Evolutionary conservation across 2,113 vertebrate genomes (phyloP), one percentile per base, ranked within the genome.

Genomic region (Ophthalmolycus amberensis): DNA sequence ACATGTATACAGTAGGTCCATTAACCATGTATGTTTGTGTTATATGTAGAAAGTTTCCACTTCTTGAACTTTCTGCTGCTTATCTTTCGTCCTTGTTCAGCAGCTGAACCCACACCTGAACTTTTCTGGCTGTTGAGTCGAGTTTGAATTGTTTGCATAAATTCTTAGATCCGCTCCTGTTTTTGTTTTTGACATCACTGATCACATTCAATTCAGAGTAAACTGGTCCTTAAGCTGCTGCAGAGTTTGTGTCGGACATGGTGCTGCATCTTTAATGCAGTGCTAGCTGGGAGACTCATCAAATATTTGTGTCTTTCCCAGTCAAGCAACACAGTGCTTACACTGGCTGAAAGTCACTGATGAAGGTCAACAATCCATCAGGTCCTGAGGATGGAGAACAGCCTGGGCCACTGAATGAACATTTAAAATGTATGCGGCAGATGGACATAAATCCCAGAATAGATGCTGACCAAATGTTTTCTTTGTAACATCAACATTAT

Each of bases 291-390:
- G 83, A 84, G 67, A 90, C 85, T 93, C 90, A 93, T 93, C 79
- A 93, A 94, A 93, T 94, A 93, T 94, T 92, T 94, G 88, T 92
- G 78, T 74, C 71, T 84, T 89, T 79, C 75, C 70, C 83, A 86
- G 90, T 90, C 84, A 87, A 88, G 88, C 82, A 77, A 78, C 73
- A 66, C 79, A 78, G 71, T 71, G 82, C 80, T 86, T 70, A 85
- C 82, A 77, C 76, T 82, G 56, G 81, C 83, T 76, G 84, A 88
- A 84, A 88, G 87, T 81, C 88, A 85, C 62, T 56, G 71, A 79
- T 87, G 86, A 93, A 92, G 86, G 91, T 93, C 88, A 93, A 66
- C 80, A 84, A 86, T 89, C 81, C 66, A 82, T 88, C 88, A 83
- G 71, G 72, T 64, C 63, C 34, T 14, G 66, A 86, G 83, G 81